Evolutionary conservation across 2,888 invertebrate genomes (phyloP).

Genomic region (Athalia circularis): DNA sequence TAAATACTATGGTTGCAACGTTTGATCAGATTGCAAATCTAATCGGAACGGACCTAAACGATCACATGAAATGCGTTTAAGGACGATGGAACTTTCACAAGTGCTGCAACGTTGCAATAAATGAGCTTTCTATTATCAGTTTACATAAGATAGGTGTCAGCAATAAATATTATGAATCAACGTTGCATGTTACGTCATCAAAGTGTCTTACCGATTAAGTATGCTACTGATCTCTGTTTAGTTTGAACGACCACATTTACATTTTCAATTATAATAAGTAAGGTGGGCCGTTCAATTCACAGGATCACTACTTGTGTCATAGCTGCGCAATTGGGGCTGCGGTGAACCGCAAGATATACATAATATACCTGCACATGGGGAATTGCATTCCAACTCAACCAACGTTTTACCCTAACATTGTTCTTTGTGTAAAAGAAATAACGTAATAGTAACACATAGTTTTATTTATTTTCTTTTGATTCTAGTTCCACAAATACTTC

Average conservation of each 20-base stretch:
- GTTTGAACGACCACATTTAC: background rate
- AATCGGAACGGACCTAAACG: background rate
- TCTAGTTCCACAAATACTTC: no score
- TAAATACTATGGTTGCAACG: no score
- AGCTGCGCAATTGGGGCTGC: background rate
- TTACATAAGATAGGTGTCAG: slow-evolving; percentile 26
- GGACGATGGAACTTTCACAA: slow-evolving; percentile 62
- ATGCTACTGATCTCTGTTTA: background rate
- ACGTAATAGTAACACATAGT: no score
- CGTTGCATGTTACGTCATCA: slow-evolving; percentile 20
- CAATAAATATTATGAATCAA: slow-evolving; percentile 16
- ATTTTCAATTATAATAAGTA: no score
- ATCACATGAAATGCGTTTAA: slow-evolving; percentile 58
- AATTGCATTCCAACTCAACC: no score
- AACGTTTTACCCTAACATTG: no score
- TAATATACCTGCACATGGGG: no score
- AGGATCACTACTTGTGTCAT: background rate
- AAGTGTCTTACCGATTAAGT: slow-evolving; percentile 7
- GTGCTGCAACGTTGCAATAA: background rate
- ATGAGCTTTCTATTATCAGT: slow-evolving; percentile 59
- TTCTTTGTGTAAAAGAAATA: no score
- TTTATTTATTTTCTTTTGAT: no score
- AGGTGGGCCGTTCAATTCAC: no score
- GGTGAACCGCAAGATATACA: background rate
- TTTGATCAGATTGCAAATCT: background rate